Base-by-base conservation (phyloP, 2,113 vertebrate genomes). In the Turdus rufiventris region DNA sequence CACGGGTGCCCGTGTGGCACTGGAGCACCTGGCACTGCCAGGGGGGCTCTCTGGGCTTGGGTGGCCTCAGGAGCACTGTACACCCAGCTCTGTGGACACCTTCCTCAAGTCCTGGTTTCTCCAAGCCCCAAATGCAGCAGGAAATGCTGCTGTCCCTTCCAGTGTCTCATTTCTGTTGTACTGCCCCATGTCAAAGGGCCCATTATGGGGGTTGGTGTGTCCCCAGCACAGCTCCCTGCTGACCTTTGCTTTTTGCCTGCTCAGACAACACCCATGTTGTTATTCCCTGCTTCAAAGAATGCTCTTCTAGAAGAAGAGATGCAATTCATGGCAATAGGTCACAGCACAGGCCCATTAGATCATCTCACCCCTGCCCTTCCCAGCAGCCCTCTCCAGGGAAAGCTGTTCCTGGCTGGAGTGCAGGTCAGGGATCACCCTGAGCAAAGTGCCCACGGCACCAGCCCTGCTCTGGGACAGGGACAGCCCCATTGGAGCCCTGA, bases 191-290 rank as follows among this genome's bases (percentile, higher is more conserved):
- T 96, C 86, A 96, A 85, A 88, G 93, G 61, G 77, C 28, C 78
- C 42, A 10, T 94, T 93, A 6, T 88, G 93, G 66, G 66, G 61
- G 62, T 14, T 34, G 18, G 40, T 19, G 10, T 50, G 90, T 54
- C 63, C 84, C 58, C 91, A 38, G 9, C 91, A 92, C n/a, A 90
- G 63, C 71, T 62, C n/a, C 72, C 34, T 23, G 13, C 50, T 95
- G 83, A 91, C 62, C 85, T 79, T 91, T 40, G 83, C 73, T 21
- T 85, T 91, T 91, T 80, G 54, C 50, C 77, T 78, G 1, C 77
- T 53, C 12, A 9, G 87, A 78, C 84, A 85, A 88, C 67, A 43
- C 90, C 85, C 92, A 12, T 18, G 62, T 72, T 87, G 15, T 94
- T 91, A 14, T 21, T 53, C 61, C 43, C 67, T 45, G 67, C 80